Conservation (phyloP, 2,888 invertebrate genomes). For the Entomobrya multifasciata region DNA sequence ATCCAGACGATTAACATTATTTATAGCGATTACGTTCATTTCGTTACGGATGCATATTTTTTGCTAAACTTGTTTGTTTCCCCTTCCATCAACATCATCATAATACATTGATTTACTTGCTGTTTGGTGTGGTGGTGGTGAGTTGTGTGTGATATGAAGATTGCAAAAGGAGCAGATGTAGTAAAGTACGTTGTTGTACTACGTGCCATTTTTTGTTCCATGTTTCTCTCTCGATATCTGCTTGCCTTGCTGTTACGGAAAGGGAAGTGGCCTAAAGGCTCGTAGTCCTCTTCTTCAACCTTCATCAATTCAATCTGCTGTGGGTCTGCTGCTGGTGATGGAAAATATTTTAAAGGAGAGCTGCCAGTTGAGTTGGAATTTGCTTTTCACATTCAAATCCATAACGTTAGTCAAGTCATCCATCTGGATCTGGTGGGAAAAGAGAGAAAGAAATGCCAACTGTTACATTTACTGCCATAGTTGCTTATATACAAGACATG, state of each 20-base stretch:
- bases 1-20: slow-evolving; percentile 70
- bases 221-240: not conserved
- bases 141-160: not conserved
- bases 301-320: slow-evolving; percentile 20
- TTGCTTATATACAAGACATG: too few relatives aligned
- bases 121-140: slow-evolving; percentile 3
- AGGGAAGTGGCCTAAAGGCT: not conserved
- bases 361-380: too few relatives aligned
- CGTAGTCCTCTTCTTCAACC: slow-evolving; percentile 9
- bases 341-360: too few relatives aligned
- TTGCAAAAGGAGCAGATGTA: not conserved
- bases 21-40: slow-evolving; percentile 61
- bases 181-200: too few relatives aligned
- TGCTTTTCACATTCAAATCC: too few relatives aligned
- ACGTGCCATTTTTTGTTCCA: slow-evolving; percentile 11
- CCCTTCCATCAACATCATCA: too few relatives aligned
- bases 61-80: slow-evolving; percentile 20
- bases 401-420: too few relatives aligned
- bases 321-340: too few relatives aligned
- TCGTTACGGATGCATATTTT: too few relatives aligned
- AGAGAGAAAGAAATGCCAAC: slow-evolving; percentile 46
- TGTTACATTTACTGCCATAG: slow-evolving; percentile 52
- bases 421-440: slow-evolving; percentile 5
- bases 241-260: not conserved
- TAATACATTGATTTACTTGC: too few relatives aligned